Evolutionary conservation across 2,888 invertebrate genomes (phyloP).

Genomic region (Pachliopta kotzebuea): DNA sequence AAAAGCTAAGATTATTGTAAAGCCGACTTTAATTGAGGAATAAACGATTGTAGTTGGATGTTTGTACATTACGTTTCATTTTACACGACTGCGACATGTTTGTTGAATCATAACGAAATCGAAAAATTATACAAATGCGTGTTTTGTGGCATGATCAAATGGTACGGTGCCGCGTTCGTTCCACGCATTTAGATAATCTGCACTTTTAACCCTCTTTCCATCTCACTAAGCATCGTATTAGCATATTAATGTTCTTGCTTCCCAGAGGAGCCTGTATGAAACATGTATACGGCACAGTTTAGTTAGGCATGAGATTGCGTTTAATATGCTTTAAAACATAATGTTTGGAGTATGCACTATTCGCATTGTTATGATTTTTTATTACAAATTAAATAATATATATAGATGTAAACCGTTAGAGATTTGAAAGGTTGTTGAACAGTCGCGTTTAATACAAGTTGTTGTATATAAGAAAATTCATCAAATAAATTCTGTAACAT

Average conservation of each 20-base stretch:
- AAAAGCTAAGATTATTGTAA: background rate
- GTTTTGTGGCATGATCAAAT: conserved; percentile 50
- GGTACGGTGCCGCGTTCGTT: conserved; percentile 46
- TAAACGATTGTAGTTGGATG: conserved; percentile 37
- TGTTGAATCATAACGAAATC: conserved; percentile 46
- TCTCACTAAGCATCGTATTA: conserved; percentile 63
- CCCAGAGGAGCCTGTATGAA: conserved; percentile 44
- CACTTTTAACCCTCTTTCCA: conserved; percentile 70
- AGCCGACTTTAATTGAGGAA: conserved; percentile 11
- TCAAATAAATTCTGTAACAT: conserved; percentile 2
- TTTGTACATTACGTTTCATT: conserved; percentile 29
- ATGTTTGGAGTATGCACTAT: background rate
- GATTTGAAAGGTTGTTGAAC: background rate
- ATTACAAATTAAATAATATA: background rate
- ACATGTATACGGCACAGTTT: conserved; percentile 34
- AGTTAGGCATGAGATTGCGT: background rate
- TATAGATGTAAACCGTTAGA: background rate
- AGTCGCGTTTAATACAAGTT: background rate
- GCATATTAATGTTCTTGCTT: conserved; percentile 57
- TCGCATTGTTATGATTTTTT: no score
- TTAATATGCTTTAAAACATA: background rate
- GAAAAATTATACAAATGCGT: conserved; percentile 67
- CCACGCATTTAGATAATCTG: conserved; percentile 51
- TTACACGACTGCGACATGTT: conserved; percentile 33
- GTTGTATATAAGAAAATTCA: background rate